Evolutionary conservation across 2,113 vertebrate genomes (phyloP).

Genomic region (Macrotus californicus): DNA sequence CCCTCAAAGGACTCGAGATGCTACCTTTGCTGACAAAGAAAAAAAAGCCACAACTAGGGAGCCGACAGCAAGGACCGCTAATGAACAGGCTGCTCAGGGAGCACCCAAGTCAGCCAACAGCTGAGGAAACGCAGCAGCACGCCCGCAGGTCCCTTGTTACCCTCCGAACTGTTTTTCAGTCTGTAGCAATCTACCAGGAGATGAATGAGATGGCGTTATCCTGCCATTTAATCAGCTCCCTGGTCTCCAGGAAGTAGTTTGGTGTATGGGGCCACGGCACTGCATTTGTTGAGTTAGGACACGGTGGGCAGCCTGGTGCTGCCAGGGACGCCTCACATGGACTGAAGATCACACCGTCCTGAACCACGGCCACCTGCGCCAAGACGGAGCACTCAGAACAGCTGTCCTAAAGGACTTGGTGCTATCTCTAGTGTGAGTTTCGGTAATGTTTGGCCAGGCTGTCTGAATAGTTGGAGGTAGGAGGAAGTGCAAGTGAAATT

Average conservation of each 20-base stretch:
- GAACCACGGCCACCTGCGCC: neutral
- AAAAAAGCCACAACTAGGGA: neutral
- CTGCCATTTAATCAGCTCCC: neutral
- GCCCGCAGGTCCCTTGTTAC: neutral
- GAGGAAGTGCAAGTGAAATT: neutral
- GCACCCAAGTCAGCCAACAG: neutral
- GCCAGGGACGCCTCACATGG: neutral
- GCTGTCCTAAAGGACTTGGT: neutral
- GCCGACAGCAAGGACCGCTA: neutral
- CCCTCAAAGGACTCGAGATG: conserved; percentile 90
- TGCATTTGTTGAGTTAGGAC: neutral
- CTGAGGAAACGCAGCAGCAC: neutral
- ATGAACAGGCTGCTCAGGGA: neutral
- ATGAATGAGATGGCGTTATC: neutral
- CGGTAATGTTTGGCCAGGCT: neutral
- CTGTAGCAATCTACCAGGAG: neutral
- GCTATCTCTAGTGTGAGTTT: neutral
- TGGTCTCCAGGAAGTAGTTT: neutral
- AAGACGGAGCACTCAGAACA: neutral
- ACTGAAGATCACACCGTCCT: neutral
- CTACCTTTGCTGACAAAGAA: neutral
- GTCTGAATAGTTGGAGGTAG: neutral
- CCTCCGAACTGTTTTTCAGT: neutral
- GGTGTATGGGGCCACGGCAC: neutral
- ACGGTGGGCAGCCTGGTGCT: neutral